Conservation (phyloP, 2,113 vertebrate genomes). For the Circaetus gallicus region DNA sequence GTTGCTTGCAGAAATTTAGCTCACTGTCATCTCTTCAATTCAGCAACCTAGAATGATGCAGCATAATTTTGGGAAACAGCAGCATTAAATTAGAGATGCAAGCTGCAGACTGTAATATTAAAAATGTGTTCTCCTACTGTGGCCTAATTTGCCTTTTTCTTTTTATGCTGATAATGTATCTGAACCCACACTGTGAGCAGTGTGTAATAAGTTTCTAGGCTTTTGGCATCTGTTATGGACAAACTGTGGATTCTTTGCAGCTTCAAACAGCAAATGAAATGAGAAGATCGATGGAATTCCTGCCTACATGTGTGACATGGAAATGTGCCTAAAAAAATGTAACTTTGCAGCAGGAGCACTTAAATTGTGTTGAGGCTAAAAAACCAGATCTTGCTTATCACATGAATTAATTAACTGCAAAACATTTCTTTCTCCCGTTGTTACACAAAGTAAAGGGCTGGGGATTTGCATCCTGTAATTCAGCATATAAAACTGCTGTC, state of each 20-base stretch:
- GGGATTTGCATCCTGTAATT: neutral
- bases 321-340: slow-evolving; percentile 50
- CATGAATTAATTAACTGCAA: slow-evolving; percentile 45
- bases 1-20: neutral
- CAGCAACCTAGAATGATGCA: neutral
- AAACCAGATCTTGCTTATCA: neutral
- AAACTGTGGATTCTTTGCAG: slow-evolving; percentile 46
- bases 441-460: neutral
- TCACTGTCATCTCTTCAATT: neutral
- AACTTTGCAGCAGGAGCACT: slow-evolving; percentile 21
- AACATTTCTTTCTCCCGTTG: neutral
- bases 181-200: slow-evolving; percentile 53
- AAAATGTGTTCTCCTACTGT: slow-evolving; percentile 60
- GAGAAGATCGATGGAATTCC: slow-evolving; percentile 13
- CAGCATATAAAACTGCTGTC: neutral
- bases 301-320: slow-evolving; percentile 41
- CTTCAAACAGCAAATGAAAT: slow-evolving; percentile 65
- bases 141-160: slow-evolving; percentile 65
- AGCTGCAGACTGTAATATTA: slow-evolving; percentile 50
- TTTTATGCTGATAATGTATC: slow-evolving; percentile 63
- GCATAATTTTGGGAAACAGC: slow-evolving; percentile 19
- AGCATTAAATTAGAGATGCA: slow-evolving; percentile 52
- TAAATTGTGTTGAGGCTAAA: slow-evolving; percentile 5
- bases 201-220: slow-evolving; percentile 48
- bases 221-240: slow-evolving; percentile 56